These are phyloP conservation scores for Pseudonaja textilis DNA, from an alignment of 2,113 vertebrate species.

Conservation along the genomic window DNA sequence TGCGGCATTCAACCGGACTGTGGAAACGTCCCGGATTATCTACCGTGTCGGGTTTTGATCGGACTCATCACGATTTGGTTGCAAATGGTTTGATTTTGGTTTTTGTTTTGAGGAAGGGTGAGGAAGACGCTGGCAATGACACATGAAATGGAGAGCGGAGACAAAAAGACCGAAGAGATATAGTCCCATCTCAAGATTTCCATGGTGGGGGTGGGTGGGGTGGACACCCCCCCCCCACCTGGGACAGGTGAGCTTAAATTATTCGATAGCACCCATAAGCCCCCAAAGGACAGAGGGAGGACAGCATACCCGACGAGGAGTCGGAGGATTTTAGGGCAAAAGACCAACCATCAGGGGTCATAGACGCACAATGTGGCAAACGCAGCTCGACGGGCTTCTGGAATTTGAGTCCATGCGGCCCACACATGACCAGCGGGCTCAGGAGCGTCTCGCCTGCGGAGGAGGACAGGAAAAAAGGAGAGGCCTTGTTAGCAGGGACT, in stretches of 20 bases:
- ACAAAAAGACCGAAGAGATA: conserved; percentile 65
- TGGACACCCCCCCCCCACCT: conserved; percentile 3
- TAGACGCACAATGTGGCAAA: conserved; percentile 98
- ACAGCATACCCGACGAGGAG: conserved; percentile 99
- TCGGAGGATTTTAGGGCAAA: conserved; percentile 99
- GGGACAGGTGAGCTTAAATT: conserved; percentile 68
- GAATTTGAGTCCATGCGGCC: conserved; percentile 98
- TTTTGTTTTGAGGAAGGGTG: conserved; percentile 51
- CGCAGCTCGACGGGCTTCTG: conserved; percentile 99
- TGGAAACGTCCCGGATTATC: conserved; percentile 46
- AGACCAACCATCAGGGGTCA: conserved; percentile 99
- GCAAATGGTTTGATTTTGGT: conserved; percentile 34
- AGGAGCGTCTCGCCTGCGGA: conserved; percentile 91
- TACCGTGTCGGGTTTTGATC: conserved; percentile 20
- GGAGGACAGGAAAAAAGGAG: not conserved
- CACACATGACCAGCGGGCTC: conserved; percentile 97
- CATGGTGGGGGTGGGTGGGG: conserved; percentile 43
- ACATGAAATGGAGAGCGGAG: conserved; percentile 63
- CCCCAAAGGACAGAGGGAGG: conserved; percentile 92
- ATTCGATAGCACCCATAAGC: conserved; percentile 82
- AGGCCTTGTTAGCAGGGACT: not conserved
- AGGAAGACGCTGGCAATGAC: conserved; percentile 67
- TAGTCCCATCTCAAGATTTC: conserved; percentile 44
- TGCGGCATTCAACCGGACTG: conserved; percentile 50
- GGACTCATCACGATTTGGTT: conserved; percentile 41